Evolutionary conservation across 2,888 invertebrate genomes (phyloP), one percentile per base, ranked within the genome.

Genomic region (Drosophila falleni): DNA sequence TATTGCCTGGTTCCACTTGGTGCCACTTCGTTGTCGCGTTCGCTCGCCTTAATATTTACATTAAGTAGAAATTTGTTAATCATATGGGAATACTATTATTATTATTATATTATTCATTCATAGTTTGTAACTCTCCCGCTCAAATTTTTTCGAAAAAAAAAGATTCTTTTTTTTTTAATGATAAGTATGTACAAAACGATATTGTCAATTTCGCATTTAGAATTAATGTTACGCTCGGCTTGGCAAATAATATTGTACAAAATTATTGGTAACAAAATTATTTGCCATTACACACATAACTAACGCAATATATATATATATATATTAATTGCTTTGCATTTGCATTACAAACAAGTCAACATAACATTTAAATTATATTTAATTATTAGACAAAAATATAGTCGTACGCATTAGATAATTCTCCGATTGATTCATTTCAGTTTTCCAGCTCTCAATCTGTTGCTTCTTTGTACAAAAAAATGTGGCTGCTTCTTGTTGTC

Each of bases 311-410:
- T 67, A 64, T 69, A 77, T 80, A 19, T 51, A 78, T 13, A 11
- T n/a, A 35, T 35, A 37, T 37, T 37, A n/a, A 81, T 67, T 81
- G 81, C 72, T 77, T 56, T 80, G 68, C 81, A 65, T 67, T 74
- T 78, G 79, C 85, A 85, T 90, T 90, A 91, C 91, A 91, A 89
- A 91, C 91, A 89, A 91, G 91, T 91, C 91, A 91, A 91, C 91
- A 91, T 91, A 87, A 89, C 78, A 78, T 74, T 87, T 87, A 53
- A 76, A 78, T 87, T 47, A 47, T 46, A 47, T 58, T 58, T 87
- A 84, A 71, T 87, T 76, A 86, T 75, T 80, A 83, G 81, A 70
- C 80, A 80, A 76, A 78, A 49, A 64, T 50, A 54, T 54, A 68
- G 60, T 77, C 66, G 77, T 78, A 63, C 54, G 49, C 53, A 47